A percentile compares a stretch with the other conserved stretches of the same genome.
phyloP scores from a whole-genome alignment of 2,797 vertebrate genomes.

The Gobio occitaniae region DNA sequence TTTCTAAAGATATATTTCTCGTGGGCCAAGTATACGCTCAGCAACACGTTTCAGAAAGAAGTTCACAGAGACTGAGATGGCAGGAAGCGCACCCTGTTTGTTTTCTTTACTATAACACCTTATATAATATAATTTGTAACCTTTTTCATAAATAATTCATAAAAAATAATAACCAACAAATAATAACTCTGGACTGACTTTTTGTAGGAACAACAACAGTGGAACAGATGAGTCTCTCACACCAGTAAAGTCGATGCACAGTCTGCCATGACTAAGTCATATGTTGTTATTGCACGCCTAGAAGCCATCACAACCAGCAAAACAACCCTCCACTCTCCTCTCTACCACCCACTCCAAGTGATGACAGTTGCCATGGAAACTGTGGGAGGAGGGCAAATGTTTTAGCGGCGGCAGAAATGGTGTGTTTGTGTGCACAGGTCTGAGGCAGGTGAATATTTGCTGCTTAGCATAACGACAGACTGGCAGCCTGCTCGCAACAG shows the following conservation, averaged over 20 bases:
- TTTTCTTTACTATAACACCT: not conserved
- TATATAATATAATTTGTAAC: not conserved
- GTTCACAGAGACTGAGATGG: not conserved
- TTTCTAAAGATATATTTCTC: too few species aligned
- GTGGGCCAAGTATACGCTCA: too few species aligned
- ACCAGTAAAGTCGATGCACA: not conserved
- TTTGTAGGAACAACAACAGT: not conserved
- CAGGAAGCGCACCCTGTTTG: not conserved
- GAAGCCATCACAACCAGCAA: slow-evolving; percentile 66
- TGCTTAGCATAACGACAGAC: slow-evolving; percentile 52
- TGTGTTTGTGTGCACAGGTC: slow-evolving; percentile 61
- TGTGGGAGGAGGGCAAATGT: slow-evolving; percentile 64
- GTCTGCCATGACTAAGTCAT: slow-evolving; percentile 39
- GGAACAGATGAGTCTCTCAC: not conserved
- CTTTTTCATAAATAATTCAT: not conserved
- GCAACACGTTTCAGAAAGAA: not conserved
- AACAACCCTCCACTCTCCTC: slow-evolving; percentile 63
- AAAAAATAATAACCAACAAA: too few species aligned
- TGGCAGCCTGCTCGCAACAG: slow-evolving; percentile 35
- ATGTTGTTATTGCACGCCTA: slow-evolving; percentile 63
- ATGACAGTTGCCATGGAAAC: slow-evolving; percentile 78
- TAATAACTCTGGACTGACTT: not conserved
- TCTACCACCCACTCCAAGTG: slow-evolving; percentile 65
- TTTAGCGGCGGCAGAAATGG: slow-evolving; percentile 65
- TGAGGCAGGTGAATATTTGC: slow-evolving; percentile 60